Evolutionary conservation across 2,888 invertebrate genomes (phyloP), one percentile per base, ranked within the genome.

Genomic region (Mechanitis mazaeus): DNA sequence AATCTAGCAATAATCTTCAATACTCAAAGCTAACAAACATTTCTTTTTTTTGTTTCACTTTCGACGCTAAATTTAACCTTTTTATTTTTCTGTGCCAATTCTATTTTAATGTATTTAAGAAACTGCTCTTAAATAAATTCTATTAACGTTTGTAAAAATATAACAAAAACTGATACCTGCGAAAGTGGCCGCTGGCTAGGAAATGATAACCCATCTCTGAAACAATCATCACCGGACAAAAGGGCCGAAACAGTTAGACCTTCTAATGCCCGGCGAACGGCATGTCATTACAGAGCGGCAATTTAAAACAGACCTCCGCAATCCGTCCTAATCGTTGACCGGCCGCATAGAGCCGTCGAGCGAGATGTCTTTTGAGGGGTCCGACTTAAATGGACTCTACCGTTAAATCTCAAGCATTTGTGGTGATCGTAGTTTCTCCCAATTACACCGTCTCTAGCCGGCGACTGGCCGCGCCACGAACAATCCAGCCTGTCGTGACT

Each of bases 401-500:
- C 71, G 75, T 75, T 74, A 75, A 83, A 85, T 82, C 83, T 82
- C 82, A 79, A 83, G 83, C 84, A 83, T 86, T 85, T 84, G 84
- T 81, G 84, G 85, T 84, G 82, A 84, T 78, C 76, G 80, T 80
- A 87, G 87, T 88, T 87, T 88, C 87, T 85, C 85, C 87, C 87
- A 90, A 90, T 90, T 90, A 90, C 86, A 83, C 75, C 81, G 85
- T 79, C 84, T 85, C 86, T 87, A 84, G 85, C 79, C 80, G 73
- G 77, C 84, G 83, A 87, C 87, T 87, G 87, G 87, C 81, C 77
- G 82, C 79, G 71, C 70, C 79, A 78, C 78, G 80, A 85, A 81
- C 87, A 87, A 87, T 87, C 87, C 84, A 81, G 83, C 80, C 81
- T 87, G 87, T 89, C 89, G 88, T 89, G 89, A 89, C 88, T 85